Base-by-base conservation (phyloP, 1,140 invertebrate species). In the Drosophila ercepeae region DNA sequence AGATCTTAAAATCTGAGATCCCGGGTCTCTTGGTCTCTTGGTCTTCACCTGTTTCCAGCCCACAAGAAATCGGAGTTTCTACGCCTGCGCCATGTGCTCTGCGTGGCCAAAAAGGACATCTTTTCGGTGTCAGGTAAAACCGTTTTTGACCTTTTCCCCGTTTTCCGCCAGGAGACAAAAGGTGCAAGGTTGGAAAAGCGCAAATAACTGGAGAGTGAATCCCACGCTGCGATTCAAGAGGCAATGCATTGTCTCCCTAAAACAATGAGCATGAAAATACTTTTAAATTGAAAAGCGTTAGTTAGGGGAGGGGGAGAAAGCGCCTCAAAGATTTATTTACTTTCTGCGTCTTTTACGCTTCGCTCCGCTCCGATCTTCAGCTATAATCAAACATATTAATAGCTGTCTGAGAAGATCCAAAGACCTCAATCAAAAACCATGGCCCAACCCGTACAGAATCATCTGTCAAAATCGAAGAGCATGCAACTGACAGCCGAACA, bases 311-410 rank as follows among this genome's bases (percentile, higher is more conserved):
- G 13, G 8, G 61, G 32, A 32, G 18, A 67, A 73, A 73, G 54
- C 59, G 51, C 23, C 36, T 21, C 21, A 11, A 3, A 13, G 52
- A 44, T 36, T 27, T 32, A 32, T 32, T 32, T 32, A n/a, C 29
- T 32, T 32, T 32, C 9, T n/a, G 9, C 9, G 29, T 58, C 36
- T 25, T 42, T 19, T 44, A 16, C 21, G 39, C 19, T 16, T 41
- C 18, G 63, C 19, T 16, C 49, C 18, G 63, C 69, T 41, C 23
- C 78, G 76, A 75, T 72, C 65, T 52, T 63, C 76, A 84, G 76
- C 53, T 64, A 75, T 78, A 88, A 88, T 88, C 82, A 88, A 88
- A 88, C 73, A 88, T 88, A 88, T 88, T 88, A 88, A 88, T 88
- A 75, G 77, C 82, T 63, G 54, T 63, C 79, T 53, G 58, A 39